These are phyloP conservation scores for Bryconaethiops microstoma DNA, from an alignment of 2,797 vertebrate genomes.

Conservation along the genomic window DNA sequence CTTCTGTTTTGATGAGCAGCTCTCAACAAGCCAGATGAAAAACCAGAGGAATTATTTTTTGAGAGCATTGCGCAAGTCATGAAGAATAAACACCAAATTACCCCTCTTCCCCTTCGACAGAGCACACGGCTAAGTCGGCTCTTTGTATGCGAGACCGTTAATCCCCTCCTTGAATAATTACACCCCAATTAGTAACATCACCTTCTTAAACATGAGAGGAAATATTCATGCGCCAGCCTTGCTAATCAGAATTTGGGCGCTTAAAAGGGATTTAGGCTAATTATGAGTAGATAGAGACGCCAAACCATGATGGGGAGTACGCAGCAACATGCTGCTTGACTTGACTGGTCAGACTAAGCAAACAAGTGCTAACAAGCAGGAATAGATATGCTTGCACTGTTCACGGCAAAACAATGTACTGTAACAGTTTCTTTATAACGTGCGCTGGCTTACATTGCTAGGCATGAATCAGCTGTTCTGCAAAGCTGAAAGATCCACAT, in stretches of 20 bases:
- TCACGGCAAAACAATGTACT: background rate
- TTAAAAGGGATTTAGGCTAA: background rate
- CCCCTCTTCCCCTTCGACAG: background rate
- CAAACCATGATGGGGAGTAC: background rate
- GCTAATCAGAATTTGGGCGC: background rate
- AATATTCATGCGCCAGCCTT: background rate
- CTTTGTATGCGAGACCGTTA: background rate
- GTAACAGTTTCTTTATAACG: background rate
- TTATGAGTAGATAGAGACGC: background rate
- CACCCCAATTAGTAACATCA: background rate
- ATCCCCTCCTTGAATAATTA: background rate
- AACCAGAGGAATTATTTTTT: background rate
- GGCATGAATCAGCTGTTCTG: background rate
- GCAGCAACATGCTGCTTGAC: background rate
- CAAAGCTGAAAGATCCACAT: background rate
- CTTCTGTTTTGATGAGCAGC: background rate
- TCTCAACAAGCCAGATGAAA: slow-evolving; percentile 3
- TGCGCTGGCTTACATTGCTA: background rate
- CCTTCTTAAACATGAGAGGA: background rate
- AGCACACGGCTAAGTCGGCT: background rate
- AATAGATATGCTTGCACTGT: background rate
- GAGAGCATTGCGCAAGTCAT: background rate
- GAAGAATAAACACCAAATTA: background rate
- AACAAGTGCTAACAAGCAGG: background rate
- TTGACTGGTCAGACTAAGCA: background rate